These are phyloP conservation scores for Adelges cooleyi DNA, from an alignment of 1,140 invertebrate genomes.

Conservation along the genomic window DNA sequence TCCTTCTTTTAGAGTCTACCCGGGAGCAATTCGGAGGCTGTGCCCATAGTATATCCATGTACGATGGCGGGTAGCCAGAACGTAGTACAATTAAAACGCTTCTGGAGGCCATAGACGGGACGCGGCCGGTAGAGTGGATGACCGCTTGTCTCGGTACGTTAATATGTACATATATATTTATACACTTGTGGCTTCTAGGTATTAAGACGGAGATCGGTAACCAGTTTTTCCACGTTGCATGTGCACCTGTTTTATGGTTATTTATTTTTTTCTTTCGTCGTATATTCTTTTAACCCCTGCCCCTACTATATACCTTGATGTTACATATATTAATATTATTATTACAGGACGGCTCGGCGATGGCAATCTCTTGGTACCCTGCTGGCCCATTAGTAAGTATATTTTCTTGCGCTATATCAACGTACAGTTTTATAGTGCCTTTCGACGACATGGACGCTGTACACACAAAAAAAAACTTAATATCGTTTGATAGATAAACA, in stretches of 20 bases:
- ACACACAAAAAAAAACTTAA: no score
- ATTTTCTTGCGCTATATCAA: background rate
- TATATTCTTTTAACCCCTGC: constrained; percentile 4
- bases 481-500: no score
- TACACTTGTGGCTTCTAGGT: constrained; percentile 20
- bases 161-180: constrained; percentile 10
- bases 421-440: no score
- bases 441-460: no score
- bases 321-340: constrained; percentile 25
- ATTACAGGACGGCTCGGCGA: background rate
- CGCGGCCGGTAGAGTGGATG: constrained; percentile 21
- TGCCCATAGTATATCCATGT: background rate
- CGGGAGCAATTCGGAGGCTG: constrained; percentile 7
- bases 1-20: background rate
- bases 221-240: constrained; percentile 22
- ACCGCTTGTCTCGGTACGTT: constrained; percentile 21
- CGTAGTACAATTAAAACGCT: constrained; percentile 24
- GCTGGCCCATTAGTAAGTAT: constrained; percentile 18
- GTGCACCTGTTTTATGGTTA: constrained; percentile 12
- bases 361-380: background rate
- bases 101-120: constrained; percentile 22
- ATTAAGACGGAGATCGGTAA: constrained; percentile 12
- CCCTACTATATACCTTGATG: background rate
- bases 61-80: background rate
- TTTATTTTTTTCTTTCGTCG: background rate